Conservation (phyloP, 2,113 vertebrate genomes). For the Chiloscyllium plagiosum region DNA sequence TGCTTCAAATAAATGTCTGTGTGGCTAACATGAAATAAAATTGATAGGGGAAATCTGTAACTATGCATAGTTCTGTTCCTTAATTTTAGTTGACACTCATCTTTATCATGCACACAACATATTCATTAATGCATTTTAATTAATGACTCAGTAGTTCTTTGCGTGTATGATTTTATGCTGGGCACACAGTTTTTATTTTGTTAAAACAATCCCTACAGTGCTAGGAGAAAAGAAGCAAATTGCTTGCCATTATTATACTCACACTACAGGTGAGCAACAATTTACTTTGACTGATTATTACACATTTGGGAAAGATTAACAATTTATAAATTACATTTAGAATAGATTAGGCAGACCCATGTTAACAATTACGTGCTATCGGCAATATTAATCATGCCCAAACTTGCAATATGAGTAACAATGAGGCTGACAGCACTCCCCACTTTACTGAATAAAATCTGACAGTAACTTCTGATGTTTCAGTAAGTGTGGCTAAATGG, state of each 20-base stretch:
- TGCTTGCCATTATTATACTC: constrained; percentile 68
- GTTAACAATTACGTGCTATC: neutral
- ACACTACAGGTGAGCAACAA: constrained; percentile 79
- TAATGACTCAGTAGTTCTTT: constrained; percentile 53
- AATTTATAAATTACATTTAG: constrained; percentile 66
- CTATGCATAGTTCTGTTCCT: neutral
- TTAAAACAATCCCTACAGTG: constrained; percentile 50
- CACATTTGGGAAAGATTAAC: constrained; percentile 70
- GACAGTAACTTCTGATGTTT: too few species aligned
- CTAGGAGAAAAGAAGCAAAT: constrained; percentile 61
- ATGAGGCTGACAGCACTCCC: neutral
- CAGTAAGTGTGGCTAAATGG: neutral
- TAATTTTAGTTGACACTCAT: neutral
- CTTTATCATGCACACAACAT: constrained; percentile 32
- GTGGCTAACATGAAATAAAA: neutral
- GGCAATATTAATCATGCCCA: neutral
- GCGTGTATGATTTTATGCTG: constrained; percentile 58
- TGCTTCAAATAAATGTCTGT: neutral
- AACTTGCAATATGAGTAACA: neutral
- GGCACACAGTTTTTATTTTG: constrained; percentile 65
- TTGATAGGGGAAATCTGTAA: neutral
- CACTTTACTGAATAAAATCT: neutral
- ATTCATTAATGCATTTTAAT: constrained; percentile 50
- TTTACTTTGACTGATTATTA: constrained; percentile 75
- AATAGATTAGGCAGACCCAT: constrained; percentile 52